A percentile compares a stretch with the other conserved stretches of the same genome.
These are phyloP conservation scores for Brachionus rubens DNA, from an alignment of 1,140 invertebrate genomes.

Conservation along the genomic window DNA sequence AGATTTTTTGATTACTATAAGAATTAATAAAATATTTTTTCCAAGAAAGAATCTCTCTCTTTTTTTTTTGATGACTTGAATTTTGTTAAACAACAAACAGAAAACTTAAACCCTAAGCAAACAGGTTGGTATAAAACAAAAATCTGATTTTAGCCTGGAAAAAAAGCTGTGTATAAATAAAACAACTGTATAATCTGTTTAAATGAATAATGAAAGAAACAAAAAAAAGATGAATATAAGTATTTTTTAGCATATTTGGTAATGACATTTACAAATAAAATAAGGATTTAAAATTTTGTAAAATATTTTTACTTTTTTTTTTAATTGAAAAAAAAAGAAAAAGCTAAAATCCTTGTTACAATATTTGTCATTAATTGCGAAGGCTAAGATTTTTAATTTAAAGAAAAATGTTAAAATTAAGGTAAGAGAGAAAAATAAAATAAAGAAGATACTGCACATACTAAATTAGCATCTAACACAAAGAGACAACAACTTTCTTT, in stretches of 20 bases:
- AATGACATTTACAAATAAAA: slow-evolving; percentile 40
- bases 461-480: slow-evolving; percentile 15
- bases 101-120: slow-evolving; percentile 13
- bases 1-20: too few species aligned
- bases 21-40: too few species aligned
- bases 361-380: slow-evolving; percentile 36
- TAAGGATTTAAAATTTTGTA: slow-evolving; percentile 35
- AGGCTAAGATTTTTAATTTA: slow-evolving; percentile 35
- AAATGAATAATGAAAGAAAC: neutral
- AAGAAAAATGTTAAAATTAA: slow-evolving; percentile 41
- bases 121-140: neutral
- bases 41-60: too few species aligned
- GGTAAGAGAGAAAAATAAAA: too few species aligned
- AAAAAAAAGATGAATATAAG: neutral
- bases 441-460: neutral
- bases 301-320: slow-evolving; percentile 14
- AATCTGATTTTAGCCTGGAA: neutral
- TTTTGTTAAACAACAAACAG: neutral
- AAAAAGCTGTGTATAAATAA: slow-evolving; percentile 36
- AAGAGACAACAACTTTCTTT: neutral
- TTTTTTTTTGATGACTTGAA: neutral
- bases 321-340: slow-evolving; percentile 28
- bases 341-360: slow-evolving; percentile 36
- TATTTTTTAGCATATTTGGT: slow-evolving; percentile 40
- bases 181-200: slow-evolving; percentile 14